These are phyloP conservation scores for Leptocoma aspasia DNA, from an alignment of 2,113 vertebrate species.

Conservation along the genomic window DNA sequence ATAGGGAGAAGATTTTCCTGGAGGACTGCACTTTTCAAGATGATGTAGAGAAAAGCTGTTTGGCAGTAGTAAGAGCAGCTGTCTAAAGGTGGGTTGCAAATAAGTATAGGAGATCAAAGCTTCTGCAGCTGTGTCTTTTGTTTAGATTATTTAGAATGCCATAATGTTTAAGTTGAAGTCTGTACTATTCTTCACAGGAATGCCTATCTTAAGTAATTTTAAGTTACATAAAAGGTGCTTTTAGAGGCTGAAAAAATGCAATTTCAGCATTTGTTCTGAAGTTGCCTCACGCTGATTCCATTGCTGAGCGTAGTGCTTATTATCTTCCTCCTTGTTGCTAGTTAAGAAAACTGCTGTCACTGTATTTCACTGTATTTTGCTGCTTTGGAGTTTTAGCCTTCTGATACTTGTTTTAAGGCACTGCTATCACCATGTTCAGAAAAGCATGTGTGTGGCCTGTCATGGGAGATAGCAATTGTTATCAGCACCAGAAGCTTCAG, in stretches of 20 bases:
- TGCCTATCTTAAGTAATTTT: not conserved
- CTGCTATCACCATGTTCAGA: not conserved
- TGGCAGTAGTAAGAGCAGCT: not conserved
- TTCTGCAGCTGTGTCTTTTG: not conserved
- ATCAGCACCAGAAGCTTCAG: conserved; percentile 19
- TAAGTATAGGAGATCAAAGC: not conserved
- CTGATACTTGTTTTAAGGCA: not conserved
- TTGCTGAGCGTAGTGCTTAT: not conserved
- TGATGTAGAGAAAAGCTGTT: not conserved
- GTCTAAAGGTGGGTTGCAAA: not conserved
- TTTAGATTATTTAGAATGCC: not conserved
- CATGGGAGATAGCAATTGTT: conserved; percentile 8
- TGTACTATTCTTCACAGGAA: not conserved
- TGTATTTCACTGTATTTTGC: not conserved
- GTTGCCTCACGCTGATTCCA: accelerated
- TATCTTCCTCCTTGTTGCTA: not conserved
- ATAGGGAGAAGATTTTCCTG: not conserved
- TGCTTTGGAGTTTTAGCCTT: not conserved
- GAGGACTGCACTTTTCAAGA: not conserved
- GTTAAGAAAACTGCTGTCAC: not conserved
- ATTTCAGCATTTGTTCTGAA: not conserved
- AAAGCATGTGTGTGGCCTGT: not conserved
- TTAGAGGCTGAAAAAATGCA: not conserved
- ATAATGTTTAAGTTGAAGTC: not conserved
- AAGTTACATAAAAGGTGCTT: not conserved